Evolutionary conservation across 2,888 invertebrate genomes (phyloP).

Genomic region (Meloe dianella): DNA sequence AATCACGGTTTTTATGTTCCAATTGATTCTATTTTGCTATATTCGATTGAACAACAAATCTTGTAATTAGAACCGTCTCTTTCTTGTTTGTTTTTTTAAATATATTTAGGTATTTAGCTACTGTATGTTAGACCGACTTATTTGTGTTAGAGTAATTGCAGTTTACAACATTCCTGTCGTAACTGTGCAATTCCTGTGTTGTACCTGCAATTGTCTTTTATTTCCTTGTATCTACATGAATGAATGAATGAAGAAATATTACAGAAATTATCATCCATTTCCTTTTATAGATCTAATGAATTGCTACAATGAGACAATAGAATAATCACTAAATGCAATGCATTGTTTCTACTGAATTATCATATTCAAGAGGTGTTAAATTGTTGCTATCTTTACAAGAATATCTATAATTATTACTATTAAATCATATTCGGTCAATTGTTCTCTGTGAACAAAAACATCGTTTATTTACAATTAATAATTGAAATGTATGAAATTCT

Average conservation of each 20-base stretch:
- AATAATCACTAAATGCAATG: background rate
- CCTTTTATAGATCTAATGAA: background rate
- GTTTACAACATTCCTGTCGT: background rate
- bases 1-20: conserved; percentile 6
- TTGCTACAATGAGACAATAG: conserved; percentile 8
- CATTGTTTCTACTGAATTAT: background rate
- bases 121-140: background rate
- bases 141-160: background rate
- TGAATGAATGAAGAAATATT: background rate
- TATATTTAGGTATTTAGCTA: too few species aligned
- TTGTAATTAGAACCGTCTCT: background rate
- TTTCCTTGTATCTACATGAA: background rate
- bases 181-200: background rate
- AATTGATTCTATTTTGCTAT: background rate
- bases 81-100: background rate
- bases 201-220: background rate
- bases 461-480: too few species aligned
- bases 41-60: background rate
- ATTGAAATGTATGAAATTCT: too few species aligned
- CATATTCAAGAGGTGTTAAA: conserved; percentile 11
- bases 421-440: background rate
- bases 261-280: background rate
- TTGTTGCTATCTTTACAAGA: background rate
- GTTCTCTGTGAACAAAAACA: background rate
- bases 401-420: background rate